Base-by-base conservation (phyloP, 2,888 invertebrate species). In the Xylocampa areola region DNA sequence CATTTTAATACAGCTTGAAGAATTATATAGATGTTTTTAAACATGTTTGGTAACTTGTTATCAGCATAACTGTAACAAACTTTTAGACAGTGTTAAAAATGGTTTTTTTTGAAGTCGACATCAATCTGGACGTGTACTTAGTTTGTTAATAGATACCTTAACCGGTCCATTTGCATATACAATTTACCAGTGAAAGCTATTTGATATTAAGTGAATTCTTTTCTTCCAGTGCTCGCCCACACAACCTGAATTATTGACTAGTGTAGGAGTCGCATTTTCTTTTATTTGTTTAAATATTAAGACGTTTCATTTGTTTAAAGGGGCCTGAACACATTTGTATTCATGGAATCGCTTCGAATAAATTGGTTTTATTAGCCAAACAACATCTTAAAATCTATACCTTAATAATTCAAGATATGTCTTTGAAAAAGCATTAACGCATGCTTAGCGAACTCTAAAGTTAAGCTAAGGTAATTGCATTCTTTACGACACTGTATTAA, bases 101-200 rank as follows among this genome's bases (percentile, higher is more conserved):
- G 10, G 21, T 37, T 51, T 51, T 27, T 41, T 69, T 69, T 58
- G 51, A 50, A 49, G 37, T 49, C 40, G 45, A 49, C 45, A 58
- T 62, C 50, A 57, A 49, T 67, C 48, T 35, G 23, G 49, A 62
- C 41, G 27, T 43, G 55, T 69, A 65, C 61, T 72, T 72, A 59
- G 65, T 60, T 59, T 37, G 66, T 63, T 58, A 67, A 75, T 61
- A 60, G 61, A 64, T 63, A 57, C 36, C 40, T 61, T 54, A 62
- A 55, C 57, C 35, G 39, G 58, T 57, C 52, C 58, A 72, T 72
- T 75, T 69, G 69, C 69, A 69, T 75, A 61, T 23, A 52, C 57
- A 68, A 68, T 66, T 41, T 43, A 54, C 41, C 41, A 66, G 63
- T 64, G 66, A 70, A 73, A 75, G 52, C 48, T 61, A 63, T 64